Conservation (phyloP, 35 echinoderm and acorn worm genomes). For the Anneissia japonica region DNA sequence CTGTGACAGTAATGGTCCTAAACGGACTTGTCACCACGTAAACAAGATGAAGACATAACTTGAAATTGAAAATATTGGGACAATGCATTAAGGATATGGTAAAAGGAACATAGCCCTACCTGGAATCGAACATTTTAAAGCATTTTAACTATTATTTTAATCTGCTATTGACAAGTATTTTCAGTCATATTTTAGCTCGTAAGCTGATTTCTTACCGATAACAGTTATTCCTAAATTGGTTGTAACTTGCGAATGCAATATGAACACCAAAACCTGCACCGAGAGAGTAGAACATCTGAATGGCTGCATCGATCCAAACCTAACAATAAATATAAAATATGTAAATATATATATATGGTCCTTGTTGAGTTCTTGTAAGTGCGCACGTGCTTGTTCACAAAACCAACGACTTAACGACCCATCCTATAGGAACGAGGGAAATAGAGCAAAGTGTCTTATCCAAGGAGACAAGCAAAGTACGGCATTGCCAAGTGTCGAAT, state of each 20-base stretch:
- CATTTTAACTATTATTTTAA: too few relatives aligned
- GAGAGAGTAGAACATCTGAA: conserved; percentile 66
- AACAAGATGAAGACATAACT: too few relatives aligned
- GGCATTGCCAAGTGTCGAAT: too few relatives aligned
- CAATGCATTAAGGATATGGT: too few relatives aligned
- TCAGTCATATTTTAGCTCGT: too few relatives aligned
- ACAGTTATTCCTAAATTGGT: conserved; percentile 67
- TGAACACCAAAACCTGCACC: conserved; percentile 70
- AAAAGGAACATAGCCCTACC: too few relatives aligned
- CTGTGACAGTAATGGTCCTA: too few relatives aligned
- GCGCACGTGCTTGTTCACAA: background rate
- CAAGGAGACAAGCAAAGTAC: too few relatives aligned
- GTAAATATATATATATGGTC: background rate
- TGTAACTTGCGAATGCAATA: conserved; percentile 72
- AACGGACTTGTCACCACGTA: too few relatives aligned
- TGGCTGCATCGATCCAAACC: conserved; percentile 66
- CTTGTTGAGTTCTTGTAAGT: background rate
- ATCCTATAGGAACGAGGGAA: background rate
- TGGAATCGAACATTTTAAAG: too few relatives aligned
- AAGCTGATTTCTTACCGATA: conserved; percentile 67
- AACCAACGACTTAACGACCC: background rate
- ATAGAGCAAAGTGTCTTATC: background rate
- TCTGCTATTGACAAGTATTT: too few relatives aligned
- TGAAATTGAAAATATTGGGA: too few relatives aligned
- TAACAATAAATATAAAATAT: background rate